A percentile compares a stretch with the other conserved stretches of the same genome.
These are phyloP conservation scores for Uromys caudimaculatus DNA, from an alignment of 2,797 vertebrate genomes.

Conservation along the genomic window DNA sequence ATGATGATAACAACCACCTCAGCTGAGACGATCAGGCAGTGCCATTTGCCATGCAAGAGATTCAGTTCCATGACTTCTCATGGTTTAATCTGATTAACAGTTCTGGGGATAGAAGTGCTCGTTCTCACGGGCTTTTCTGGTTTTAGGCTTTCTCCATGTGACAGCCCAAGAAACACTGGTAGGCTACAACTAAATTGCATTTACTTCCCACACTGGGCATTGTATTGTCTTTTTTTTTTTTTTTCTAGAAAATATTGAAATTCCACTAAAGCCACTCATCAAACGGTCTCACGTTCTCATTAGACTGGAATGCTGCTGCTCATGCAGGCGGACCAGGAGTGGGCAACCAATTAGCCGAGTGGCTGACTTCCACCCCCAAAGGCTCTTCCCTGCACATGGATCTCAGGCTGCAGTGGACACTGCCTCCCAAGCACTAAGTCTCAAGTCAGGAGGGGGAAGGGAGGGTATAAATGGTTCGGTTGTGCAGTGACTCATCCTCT, in stretches of 20 bases:
- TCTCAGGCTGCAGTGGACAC: conserved; percentile 3
- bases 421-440: conserved; percentile 46
- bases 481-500: conserved; percentile 85
- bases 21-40: background rate
- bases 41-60: background rate
- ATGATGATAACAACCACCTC: background rate
- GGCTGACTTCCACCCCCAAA: background rate
- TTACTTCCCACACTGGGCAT: background rate
- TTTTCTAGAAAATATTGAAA: conserved; percentile 17
- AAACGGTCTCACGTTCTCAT: background rate
- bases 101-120: background rate
- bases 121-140: background rate
- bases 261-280: background rate
- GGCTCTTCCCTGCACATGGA: background rate
- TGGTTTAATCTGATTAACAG: background rate
- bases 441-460: conserved; percentile 39
- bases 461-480: conserved; percentile 79
- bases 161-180: background rate
- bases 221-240: background rate
- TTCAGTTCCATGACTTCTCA: background rate
- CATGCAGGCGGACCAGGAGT: background rate
- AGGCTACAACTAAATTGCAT: background rate
- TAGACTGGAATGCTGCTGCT: background rate
- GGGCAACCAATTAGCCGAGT: background rate
- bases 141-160: background rate